These are phyloP conservation scores for Paragorgia papillata DNA, from an alignment of 92 coral and sea anemone species.

Conservation along the genomic window DNA sequence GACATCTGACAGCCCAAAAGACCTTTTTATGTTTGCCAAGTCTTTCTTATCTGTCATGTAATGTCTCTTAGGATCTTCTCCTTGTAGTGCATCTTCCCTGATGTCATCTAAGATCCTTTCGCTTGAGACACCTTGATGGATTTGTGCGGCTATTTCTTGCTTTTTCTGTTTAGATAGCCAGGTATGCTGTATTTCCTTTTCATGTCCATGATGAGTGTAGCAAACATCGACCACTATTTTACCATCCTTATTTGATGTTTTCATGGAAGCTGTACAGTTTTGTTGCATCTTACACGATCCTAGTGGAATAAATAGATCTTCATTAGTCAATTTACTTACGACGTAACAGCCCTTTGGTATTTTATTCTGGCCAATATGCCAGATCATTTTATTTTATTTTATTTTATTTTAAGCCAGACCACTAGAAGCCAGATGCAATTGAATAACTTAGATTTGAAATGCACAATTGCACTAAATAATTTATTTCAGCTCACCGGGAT, in stretches of 20 bases:
- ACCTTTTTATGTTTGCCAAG: conserved; percentile 48
- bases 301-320: neutral
- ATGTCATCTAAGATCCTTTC: too few species aligned
- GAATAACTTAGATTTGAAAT: too few species aligned
- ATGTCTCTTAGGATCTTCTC: conserved; percentile 23
- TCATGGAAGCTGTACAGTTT: conserved; percentile 59
- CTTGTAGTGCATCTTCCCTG: conserved; percentile 41
- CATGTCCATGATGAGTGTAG: conserved; percentile 54
- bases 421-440: too few species aligned
- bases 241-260: conserved; percentile 23
- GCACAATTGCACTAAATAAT: too few species aligned
- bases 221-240: conserved; percentile 42
- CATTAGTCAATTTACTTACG: too few species aligned
- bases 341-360: too few species aligned
- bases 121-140: conserved; percentile 59
- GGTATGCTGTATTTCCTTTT: too few species aligned
- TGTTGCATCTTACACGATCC: conserved; percentile 58
- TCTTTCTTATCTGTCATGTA: conserved; percentile 58
- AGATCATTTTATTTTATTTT: too few species aligned
- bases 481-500: too few species aligned
- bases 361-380: too few species aligned
- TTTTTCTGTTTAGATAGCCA: too few species aligned
- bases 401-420: too few species aligned
- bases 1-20: conserved; percentile 51
- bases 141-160: conserved; percentile 65